Conservation (phyloP, 2,888 invertebrate genomes). For the Yponomeuta evonymella region DNA sequence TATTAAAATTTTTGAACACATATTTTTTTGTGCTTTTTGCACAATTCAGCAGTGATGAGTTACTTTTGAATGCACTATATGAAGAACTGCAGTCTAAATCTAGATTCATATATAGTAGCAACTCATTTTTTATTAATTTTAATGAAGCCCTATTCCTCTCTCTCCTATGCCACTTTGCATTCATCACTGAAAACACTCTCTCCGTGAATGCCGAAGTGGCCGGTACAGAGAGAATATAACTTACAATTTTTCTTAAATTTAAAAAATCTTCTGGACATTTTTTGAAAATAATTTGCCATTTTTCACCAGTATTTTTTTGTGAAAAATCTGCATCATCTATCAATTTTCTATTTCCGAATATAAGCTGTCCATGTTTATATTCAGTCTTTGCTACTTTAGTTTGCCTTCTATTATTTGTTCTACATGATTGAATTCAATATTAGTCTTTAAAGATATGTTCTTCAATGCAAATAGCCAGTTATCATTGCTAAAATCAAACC, state of each 20-base stretch:
- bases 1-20: slow-evolving; percentile 1
- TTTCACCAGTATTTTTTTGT: neutral
- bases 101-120: slow-evolving; percentile 7
- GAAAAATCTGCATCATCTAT: slow-evolving; percentile 2
- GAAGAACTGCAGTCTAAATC: slow-evolving; percentile 4
- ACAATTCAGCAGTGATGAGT: neutral
- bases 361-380: neutral
- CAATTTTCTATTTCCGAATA: neutral
- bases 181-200: neutral
- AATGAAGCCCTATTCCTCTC: slow-evolving; percentile 15
- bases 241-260: neutral
- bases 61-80: slow-evolving; percentile 6
- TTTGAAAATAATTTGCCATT: neutral
- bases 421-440: slow-evolving; percentile 24
- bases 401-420: slow-evolving; percentile 9
- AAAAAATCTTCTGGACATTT: neutral
- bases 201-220: slow-evolving; percentile 1
- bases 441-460: slow-evolving; percentile 22
- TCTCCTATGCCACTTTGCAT: slow-evolving; percentile 10
- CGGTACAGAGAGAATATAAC: neutral
- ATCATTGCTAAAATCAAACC: slow-evolving; percentile 18
- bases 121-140: slow-evolving; percentile 12
- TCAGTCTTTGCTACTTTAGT: slow-evolving; percentile 3
- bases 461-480: slow-evolving; percentile 22
- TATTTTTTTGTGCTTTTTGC: slow-evolving; percentile 12